Evolutionary conservation across 2,888 invertebrate species (phyloP).

Genomic region (Apamea epomidion): DNA sequence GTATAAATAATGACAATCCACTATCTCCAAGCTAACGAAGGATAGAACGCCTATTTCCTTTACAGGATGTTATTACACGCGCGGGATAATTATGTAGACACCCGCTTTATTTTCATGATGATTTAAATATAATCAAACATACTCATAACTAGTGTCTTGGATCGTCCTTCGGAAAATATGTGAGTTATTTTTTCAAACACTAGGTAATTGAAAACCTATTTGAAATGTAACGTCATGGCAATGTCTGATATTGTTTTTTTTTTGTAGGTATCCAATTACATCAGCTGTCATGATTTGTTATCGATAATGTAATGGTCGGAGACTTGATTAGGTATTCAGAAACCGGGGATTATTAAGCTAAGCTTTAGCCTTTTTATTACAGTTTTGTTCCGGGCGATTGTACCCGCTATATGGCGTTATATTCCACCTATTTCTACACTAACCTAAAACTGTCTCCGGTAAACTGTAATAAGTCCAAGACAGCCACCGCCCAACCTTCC

Average conservation of each 20-base stretch:
- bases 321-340: constrained; percentile 1
- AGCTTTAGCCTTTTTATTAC: background rate
- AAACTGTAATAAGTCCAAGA: constrained; percentile 45
- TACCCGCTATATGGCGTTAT: background rate
- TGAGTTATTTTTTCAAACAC: background rate
- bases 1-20: constrained; percentile 51
- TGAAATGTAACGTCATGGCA: background rate
- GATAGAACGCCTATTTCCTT: constrained; percentile 46
- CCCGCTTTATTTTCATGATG: constrained; percentile 30
- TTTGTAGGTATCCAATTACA: background rate
- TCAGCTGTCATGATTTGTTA: background rate
- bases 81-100: constrained; percentile 29
- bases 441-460: constrained; percentile 47
- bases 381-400: background rate
- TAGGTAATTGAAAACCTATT: background rate
- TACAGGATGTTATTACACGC: constrained; percentile 42
- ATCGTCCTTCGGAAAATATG: background rate
- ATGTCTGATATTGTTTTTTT: background rate
- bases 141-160: background rate
- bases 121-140: constrained; percentile 20
- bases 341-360: background rate
- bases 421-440: background rate
- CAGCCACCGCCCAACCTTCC: constrained; percentile 30
- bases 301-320: background rate
- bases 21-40: constrained; percentile 54